Conservation (phyloP, 2,797 vertebrate species). For the Sandelia bainsii region DNA sequence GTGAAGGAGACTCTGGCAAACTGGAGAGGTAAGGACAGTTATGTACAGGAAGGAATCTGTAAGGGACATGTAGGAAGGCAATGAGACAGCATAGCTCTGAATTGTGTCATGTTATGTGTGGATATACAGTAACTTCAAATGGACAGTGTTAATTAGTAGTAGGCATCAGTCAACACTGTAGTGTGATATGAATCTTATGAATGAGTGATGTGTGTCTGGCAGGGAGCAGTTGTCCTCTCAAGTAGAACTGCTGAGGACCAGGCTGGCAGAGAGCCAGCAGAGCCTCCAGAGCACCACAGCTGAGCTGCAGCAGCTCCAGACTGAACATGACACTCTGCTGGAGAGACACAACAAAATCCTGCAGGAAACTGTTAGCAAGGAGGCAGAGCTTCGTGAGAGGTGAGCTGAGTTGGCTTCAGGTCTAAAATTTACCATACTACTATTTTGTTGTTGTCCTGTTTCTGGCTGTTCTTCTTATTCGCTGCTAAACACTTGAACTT, state of each 20-base stretch:
- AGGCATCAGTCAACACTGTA: background rate
- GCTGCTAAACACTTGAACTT: background rate
- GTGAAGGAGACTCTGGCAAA: constrained; percentile 85
- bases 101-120: constrained; percentile 1
- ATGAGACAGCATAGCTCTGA: background rate
- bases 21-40: constrained; percentile 88
- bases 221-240: constrained; percentile 91
- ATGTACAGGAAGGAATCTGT: background rate
- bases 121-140: background rate
- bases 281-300: constrained; percentile 84
- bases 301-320: constrained; percentile 92
- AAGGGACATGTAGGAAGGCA: background rate
- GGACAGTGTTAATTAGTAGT: background rate
- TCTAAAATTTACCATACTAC: background rate
- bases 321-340: constrained; percentile 92
- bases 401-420: constrained; percentile 53
- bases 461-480: background rate
- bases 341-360: constrained; percentile 98
- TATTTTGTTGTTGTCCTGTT: background rate
- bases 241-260: constrained; percentile 90
- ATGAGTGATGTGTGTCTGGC: constrained; percentile 35
- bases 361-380: constrained; percentile 93
- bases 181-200: constrained; percentile 9
- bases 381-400: constrained; percentile 96
- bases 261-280: constrained; percentile 91